phyloP scores from a whole-genome alignment of 2,888 invertebrate genomes.

The Lordiphosa andalusiaca region DNA sequence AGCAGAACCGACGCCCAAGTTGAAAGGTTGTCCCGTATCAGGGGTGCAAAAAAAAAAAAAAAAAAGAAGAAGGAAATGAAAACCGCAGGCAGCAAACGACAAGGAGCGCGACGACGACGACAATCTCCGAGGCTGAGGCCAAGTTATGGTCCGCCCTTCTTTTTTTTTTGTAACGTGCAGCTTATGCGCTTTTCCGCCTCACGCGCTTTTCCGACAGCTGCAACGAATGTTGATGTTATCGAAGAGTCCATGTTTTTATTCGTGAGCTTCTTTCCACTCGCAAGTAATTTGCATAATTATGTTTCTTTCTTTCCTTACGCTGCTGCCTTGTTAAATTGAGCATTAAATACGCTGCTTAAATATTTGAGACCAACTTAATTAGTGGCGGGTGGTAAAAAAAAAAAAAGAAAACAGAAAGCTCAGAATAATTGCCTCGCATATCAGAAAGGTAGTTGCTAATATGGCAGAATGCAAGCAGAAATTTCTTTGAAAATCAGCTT shows the following conservation, averaged over 20 bases:
- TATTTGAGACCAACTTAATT: constrained; percentile 59
- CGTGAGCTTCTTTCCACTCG: constrained; percentile 13
- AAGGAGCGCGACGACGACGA: constrained; percentile 3
- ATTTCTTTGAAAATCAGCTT: not conserved
- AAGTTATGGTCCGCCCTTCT: constrained; percentile 27
- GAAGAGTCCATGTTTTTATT: constrained; percentile 29
- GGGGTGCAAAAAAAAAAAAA: constrained; percentile 24
- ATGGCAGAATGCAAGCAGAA: not conserved
- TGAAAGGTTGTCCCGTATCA: constrained; percentile 52
- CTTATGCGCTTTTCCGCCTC: constrained; percentile 70
- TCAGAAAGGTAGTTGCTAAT: not conserved
- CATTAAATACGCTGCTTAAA: constrained; percentile 58
- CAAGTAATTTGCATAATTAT: constrained; percentile 64
- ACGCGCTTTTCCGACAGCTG: constrained; percentile 58
- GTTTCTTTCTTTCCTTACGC: constrained; percentile 28
- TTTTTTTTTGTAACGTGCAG: constrained; percentile 43
- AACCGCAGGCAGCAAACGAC: constrained; percentile 33
- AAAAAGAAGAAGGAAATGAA: constrained; percentile 54
- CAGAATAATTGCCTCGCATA: not conserved
- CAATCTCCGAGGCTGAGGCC: constrained; percentile 13
- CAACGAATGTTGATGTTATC: constrained; percentile 33
- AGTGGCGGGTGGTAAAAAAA: constrained; percentile 23
- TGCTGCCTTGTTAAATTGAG: constrained; percentile 53
- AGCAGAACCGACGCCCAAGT: constrained; percentile 7
- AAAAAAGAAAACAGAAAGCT: not conserved